Evolutionary conservation across 2,888 invertebrate species (phyloP).

Genomic region (Rhimphoctona megacephalus): DNA sequence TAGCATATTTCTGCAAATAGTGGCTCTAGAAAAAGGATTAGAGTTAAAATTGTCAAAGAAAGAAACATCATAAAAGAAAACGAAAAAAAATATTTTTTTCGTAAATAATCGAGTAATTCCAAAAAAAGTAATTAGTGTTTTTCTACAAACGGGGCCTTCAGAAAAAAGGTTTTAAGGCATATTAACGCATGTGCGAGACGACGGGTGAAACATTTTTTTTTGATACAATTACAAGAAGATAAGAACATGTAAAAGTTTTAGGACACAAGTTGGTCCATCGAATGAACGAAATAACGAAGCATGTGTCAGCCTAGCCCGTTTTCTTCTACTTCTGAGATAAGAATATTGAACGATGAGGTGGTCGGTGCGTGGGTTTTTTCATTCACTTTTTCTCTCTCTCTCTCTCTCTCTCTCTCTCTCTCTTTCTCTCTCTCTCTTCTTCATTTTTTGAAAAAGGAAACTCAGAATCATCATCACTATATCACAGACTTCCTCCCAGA

Average conservation of each 20-base stretch:
- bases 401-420: neutral
- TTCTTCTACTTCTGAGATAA: neutral
- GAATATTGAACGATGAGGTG: constrained; percentile 1
- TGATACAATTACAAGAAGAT: neutral
- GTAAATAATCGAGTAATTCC: neutral
- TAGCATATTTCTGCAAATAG: too few species aligned
- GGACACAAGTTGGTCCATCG: neutral
- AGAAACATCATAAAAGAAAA: neutral
- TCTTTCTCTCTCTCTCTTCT: neutral
- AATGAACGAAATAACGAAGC: constrained; percentile 18
- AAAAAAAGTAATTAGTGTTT: neutral
- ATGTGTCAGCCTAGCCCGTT: neutral
- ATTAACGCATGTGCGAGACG: neutral
- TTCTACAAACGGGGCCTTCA: too few species aligned
- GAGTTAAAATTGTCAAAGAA: neutral
- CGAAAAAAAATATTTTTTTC: neutral
- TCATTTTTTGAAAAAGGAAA: neutral
- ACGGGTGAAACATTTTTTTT: neutral
- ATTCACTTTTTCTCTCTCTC: neutral
- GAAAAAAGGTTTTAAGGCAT: neutral
- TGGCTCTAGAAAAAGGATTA: too few species aligned
- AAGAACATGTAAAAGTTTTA: neutral
- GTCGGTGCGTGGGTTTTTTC: constrained; percentile 2
- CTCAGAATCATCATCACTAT: neutral
- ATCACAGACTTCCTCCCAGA: neutral